These are phyloP conservation scores for Hippocampus kuda DNA, from an alignment of 2,797 vertebrate species.

Conservation along the genomic window DNA sequence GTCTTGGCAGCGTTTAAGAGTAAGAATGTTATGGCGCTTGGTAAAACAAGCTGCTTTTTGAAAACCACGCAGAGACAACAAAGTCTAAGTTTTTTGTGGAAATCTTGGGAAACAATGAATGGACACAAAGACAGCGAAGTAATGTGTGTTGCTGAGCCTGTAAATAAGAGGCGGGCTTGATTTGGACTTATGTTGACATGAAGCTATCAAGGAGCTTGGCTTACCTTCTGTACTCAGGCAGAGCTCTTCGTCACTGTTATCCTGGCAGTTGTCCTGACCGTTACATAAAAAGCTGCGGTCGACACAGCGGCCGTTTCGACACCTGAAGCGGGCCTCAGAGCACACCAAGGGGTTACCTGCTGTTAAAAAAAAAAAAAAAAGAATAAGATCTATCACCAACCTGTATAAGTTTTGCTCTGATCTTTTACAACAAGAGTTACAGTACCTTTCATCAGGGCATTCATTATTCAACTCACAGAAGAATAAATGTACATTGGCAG, in stretches of 20 bases:
- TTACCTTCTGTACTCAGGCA: slow-evolving; percentile 87
- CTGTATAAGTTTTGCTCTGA: not conserved
- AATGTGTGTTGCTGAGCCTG: not conserved
- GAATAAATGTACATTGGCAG: not conserved
- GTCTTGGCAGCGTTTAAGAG: not conserved
- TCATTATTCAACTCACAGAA: not conserved
- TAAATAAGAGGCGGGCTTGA: not conserved
- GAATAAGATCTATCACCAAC: not conserved
- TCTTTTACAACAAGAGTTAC: not conserved
- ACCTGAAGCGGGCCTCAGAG: slow-evolving; percentile 88
- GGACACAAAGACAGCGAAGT: not conserved
- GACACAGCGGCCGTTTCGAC: slow-evolving; percentile 88
- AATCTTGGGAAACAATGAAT: not conserved
- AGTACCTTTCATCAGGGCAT: not conserved
- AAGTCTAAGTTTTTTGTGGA: not conserved
- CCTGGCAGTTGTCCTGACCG: slow-evolving; percentile 89
- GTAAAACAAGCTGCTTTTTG: not conserved
- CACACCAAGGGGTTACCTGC: slow-evolving; percentile 88
- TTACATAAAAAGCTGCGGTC: slow-evolving; percentile 96
- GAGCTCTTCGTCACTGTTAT: slow-evolving; percentile 92
- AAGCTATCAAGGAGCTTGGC: slow-evolving; percentile 4
- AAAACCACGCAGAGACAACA: not conserved
- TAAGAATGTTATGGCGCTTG: not conserved
- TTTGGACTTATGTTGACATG: not conserved
- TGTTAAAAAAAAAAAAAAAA: slow-evolving; percentile 43